A percentile compares a stretch with the other conserved stretches of the same genome.
Evolutionary conservation across 2,888 invertebrate genomes (phyloP).

Genomic region (Carterocephalus palaemon): DNA sequence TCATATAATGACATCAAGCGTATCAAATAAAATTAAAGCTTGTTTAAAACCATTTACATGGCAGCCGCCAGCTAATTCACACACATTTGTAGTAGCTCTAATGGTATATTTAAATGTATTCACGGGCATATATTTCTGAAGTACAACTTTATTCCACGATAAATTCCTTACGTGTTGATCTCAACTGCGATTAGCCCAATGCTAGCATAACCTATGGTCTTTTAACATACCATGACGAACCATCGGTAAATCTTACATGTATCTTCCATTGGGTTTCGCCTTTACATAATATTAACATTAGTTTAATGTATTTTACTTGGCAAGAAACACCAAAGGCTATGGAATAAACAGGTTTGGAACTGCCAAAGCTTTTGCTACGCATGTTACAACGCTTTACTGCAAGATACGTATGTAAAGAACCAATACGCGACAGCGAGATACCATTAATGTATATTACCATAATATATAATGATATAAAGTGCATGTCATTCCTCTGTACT

Average conservation of each 20-base stretch:
- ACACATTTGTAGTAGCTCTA: conserved; percentile 15
- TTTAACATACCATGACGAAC: conserved; percentile 34
- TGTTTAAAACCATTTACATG: background rate
- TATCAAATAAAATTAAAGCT: background rate
- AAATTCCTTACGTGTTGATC: conserved; percentile 33
- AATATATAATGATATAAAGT: too few relatives aligned
- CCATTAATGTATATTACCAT: conserved; percentile 2
- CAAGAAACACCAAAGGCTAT: conserved; percentile 19
- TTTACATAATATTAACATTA: conserved; percentile 26
- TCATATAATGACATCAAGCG: too few relatives aligned
- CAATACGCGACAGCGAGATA: background rate
- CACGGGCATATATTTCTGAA: conserved; percentile 28
- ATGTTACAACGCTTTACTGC: conserved; percentile 15
- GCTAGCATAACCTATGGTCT: conserved; percentile 39
- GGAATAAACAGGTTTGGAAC: conserved; percentile 21
- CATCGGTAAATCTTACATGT: conserved; percentile 27
- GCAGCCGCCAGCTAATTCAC: conserved; percentile 16
- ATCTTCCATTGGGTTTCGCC: conserved; percentile 23
- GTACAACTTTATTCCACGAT: conserved; percentile 37
- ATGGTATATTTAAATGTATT: conserved; percentile 26
- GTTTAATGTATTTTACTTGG: conserved; percentile 26
- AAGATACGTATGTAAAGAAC: conserved; percentile 13
- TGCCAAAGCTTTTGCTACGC: conserved; percentile 25
- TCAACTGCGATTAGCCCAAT: conserved; percentile 32
- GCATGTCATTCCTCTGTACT: too few relatives aligned